Base-by-base conservation (phyloP, 2,113 vertebrate species). In the Ellobius talpinus region DNA sequence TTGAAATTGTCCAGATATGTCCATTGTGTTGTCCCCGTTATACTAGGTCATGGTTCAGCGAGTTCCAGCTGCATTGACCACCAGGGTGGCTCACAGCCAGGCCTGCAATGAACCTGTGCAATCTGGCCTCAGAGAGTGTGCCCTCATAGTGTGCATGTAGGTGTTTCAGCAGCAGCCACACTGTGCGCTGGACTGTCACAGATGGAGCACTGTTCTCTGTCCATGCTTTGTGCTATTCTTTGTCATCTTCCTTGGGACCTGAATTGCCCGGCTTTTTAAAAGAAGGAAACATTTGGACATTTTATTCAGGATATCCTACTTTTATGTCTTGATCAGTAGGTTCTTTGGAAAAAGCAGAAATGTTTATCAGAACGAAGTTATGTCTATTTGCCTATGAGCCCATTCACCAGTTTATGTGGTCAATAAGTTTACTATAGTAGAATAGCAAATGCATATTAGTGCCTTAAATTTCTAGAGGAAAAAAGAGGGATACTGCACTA, bases 341-440 rank as follows among this genome's bases (percentile, higher is more conserved):
- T 84, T 93, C 19, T 89, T 91, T 88, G 4, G 29, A 55, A 36
- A 68, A 68, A 68, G 74, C 13, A 47, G 23, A 4, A 5, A 63
- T 52, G 13, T 78, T 45, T 86, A 47, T 91, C 50, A 36, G 7
- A 65, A 87, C 77, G 19, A 81, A 82, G 74, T 86, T 78, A 89
- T 52, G 63, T 58, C 42, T 50, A 66, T 24, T 47, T 87, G 19
- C 14, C 26, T 19, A 26, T 42, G 45, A 95, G 61, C 14, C 16
- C 11, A 72, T 58, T 94, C 36, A 61, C 4, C 26, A 66, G 42
- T 74, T 93, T 74, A 78, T 77, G 17, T 17, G 79, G n/a, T 58
- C 72, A 86, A 39, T 82, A n/a, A 89, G 33, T 23, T 93, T 91
- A 70, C 78, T 91, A 23, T 58, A 19, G 11, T 65, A 96, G 26